Conservation (phyloP, 2,113 vertebrate genomes). For the Xiphorhynchus elegans region DNA sequence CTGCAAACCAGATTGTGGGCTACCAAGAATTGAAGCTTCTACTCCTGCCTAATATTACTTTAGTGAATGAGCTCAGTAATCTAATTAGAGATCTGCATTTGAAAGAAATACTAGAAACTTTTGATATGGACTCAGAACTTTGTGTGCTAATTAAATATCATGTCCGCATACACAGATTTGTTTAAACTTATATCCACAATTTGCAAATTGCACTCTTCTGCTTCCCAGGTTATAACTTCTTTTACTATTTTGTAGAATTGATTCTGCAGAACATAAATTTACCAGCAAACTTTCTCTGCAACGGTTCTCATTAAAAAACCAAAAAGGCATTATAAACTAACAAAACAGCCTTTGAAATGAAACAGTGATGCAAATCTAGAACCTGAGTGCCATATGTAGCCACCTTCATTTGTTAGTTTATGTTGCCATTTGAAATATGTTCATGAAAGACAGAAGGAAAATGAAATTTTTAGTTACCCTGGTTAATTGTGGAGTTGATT, state of each 20-base stretch:
- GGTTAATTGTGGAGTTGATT: background rate
- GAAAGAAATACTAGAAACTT: background rate
- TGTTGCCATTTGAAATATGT: background rate
- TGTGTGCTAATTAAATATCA: background rate
- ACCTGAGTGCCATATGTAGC: background rate
- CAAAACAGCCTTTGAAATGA: background rate
- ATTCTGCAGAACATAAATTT: background rate
- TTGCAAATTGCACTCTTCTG: fast-evolving
- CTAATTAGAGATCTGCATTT: background rate
- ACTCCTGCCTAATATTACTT: background rate
- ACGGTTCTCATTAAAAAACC: background rate
- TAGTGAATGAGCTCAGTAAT: background rate
- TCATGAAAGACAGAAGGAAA: background rate
- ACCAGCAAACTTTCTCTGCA: background rate
- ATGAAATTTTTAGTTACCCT: background rate
- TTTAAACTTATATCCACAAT: background rate
- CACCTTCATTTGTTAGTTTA: background rate
- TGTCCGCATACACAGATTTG: background rate
- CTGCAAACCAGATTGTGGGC: background rate
- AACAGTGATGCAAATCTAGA: background rate
- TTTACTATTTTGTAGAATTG: background rate
- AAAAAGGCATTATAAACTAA: background rate
- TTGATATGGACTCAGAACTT: background rate
- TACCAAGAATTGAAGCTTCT: background rate
- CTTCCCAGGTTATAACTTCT: background rate